Evolutionary conservation across 2,888 invertebrate species (phyloP).

Genomic region (Leptarthrus brevirostris): DNA sequence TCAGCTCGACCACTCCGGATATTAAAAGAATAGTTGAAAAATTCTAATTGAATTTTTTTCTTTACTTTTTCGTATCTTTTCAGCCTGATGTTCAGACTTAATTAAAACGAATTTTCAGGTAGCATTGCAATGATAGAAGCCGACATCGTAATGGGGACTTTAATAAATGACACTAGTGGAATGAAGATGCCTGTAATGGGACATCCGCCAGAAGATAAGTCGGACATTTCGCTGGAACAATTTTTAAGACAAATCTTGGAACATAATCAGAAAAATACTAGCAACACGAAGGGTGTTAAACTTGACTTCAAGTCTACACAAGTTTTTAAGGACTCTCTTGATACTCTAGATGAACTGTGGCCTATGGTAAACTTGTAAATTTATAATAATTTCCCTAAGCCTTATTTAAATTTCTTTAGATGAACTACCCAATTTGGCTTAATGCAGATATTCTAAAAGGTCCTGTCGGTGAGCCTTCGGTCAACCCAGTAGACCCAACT

Average conservation of each 20-base stretch:
- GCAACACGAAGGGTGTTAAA: conserved; percentile 81
- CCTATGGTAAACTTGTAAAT: conserved; percentile 62
- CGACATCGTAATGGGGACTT: conserved; percentile 79
- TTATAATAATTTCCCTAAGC: not conserved
- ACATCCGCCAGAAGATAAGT: conserved; percentile 79
- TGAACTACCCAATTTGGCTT: conserved; percentile 82
- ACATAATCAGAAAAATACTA: conserved; percentile 66
- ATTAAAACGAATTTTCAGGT: conserved; percentile 62
- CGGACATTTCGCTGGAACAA: conserved; percentile 79
- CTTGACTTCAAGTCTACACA: conserved; percentile 87
- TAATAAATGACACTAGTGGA: conserved; percentile 67
- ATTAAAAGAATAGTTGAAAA: not conserved
- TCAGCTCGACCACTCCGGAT: no score
- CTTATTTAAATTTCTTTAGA: conserved; percentile 68
- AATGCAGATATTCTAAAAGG: conserved; percentile 86
- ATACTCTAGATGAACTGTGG: conserved; percentile 65
- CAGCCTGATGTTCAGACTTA: conserved; percentile 30
- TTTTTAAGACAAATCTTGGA: conserved; percentile 75
- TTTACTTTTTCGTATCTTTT: conserved; percentile 16
- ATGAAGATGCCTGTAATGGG: conserved; percentile 83
- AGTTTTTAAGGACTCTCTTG: conserved; percentile 73
- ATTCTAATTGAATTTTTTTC: conserved; percentile 24
- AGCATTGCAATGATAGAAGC: conserved; percentile 85
- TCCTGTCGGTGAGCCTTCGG: conserved; percentile 72
- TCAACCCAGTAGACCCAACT: conserved; percentile 73